Base-by-base conservation (phyloP, 1,140 invertebrate species). In the Brachionus angularis region DNA sequence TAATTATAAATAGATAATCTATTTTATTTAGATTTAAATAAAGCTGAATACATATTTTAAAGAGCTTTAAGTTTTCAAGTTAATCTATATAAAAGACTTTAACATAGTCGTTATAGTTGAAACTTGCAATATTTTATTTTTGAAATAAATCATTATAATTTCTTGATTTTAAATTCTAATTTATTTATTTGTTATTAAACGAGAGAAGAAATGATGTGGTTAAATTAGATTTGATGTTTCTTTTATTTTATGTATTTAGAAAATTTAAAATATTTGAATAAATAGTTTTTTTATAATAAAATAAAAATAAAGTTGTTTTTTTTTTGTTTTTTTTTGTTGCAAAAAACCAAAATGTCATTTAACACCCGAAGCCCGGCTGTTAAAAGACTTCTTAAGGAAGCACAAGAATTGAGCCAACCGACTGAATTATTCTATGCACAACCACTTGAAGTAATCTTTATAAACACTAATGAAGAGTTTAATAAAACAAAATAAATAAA, bases 371-470 rank as follows among this genome's bases (percentile, higher is more conserved):
- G 62, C 47, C 62, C 62, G 23, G 81, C 91, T 81, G 93, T 96
- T 1, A 95, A 96, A 81, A 85, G 93, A 67, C 83, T 97, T 73
- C 92, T 96, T 89, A 84, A 89, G 77, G 93, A 97, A 83, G 92
- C 93, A 0, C 83, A 87, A 74, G 93, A 97, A 80, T 79, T 93
- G 47, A 85, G 86, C 33, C 86, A 90, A 72, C 86, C 91, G 16
- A 93, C 91, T 14, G 90, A 93, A 77, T 89, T 95, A 78, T 96
- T 93, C 80, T 89, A 84, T 83, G 93, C 92, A 21, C 87, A 87
- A 75, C 93, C 93, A 25, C 79, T 96, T 16, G 91, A 96, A 34
- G 52, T 55, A 33, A 21, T n/a, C n/a, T n/a, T n/a, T n/a, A n/a
- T n/a, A n/a, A n/a, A n/a, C n/a, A n/a, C n/a, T 72, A 84, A 85